phyloP scores from a whole-genome alignment of 2,113 vertebrate genomes.

The human region DNA sequence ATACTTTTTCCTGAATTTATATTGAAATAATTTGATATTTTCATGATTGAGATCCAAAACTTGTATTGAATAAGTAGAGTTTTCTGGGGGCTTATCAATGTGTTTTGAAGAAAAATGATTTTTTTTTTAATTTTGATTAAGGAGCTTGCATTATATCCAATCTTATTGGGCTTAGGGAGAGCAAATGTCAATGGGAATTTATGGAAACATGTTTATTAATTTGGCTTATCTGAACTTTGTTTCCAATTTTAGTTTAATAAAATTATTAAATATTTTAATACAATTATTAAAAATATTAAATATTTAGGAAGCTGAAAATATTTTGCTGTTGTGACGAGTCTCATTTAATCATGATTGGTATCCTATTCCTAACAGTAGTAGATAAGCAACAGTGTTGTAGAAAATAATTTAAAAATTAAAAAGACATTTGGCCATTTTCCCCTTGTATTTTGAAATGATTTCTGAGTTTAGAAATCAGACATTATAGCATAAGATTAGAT shows the following conservation, averaged over 20 bases:
- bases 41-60: neutral
- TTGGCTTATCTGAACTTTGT: slow-evolving; percentile 10
- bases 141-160: neutral
- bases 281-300: neutral
- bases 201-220: slow-evolving; percentile 8
- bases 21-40: neutral
- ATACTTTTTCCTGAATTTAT: neutral
- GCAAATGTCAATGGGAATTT: slow-evolving; percentile 6
- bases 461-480: slow-evolving; percentile 11
- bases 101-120: neutral
- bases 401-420: neutral
- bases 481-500: neutral
- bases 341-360: neutral
- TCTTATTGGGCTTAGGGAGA: neutral
- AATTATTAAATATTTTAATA: neutral
- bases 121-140: slow-evolving; percentile 37
- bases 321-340: neutral
- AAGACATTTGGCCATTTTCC: neutral
- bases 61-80: neutral
- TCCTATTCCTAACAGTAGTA: neutral
- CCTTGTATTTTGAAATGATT: slow-evolving; percentile 28
- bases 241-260: neutral
- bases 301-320: neutral
- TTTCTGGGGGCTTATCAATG: neutral
- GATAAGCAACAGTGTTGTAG: neutral